Percentiles rank a stretch among this genome's conserved stretches.
Conservation (phyloP, 2,888 invertebrate species). For the Chelonus formosanus region DNA sequence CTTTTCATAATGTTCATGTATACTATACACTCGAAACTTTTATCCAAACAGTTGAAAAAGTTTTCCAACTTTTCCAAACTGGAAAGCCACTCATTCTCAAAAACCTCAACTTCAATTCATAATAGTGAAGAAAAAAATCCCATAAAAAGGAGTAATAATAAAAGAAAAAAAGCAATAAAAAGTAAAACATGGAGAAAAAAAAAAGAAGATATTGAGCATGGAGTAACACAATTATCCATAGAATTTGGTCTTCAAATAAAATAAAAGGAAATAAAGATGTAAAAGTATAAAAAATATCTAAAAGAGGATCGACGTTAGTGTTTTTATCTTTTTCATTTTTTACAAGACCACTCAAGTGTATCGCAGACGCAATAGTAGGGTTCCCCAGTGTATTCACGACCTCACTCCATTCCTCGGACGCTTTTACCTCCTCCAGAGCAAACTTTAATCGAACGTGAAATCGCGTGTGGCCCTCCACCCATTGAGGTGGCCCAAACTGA, state of each 20-base stretch:
- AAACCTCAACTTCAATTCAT: conserved; percentile 14
- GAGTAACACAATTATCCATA: neutral
- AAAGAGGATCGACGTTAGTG: conserved; percentile 8
- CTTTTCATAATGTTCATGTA: neutral
- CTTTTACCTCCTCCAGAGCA: conserved; percentile 19
- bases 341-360: neutral
- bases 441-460: conserved; percentile 32
- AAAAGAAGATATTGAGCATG: neutral
- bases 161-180: conserved; percentile 1
- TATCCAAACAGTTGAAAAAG: conserved; percentile 11
- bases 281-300: neutral
- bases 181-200: neutral
- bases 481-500: neutral
- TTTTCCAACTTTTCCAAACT: conserved; percentile 10
- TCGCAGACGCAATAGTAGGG: conserved; percentile 12
- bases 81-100: conserved; percentile 9
- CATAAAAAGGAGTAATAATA: neutral
- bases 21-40: conserved; percentile 10
- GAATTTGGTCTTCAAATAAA: too few relatives aligned
- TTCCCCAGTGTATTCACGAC: conserved; percentile 22
- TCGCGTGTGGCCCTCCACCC: conserved; percentile 24
- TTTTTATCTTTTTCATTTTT: conserved; percentile 14
- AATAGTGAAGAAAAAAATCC: neutral
- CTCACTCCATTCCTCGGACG: conserved; percentile 13
- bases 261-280: neutral